These are phyloP conservation scores for Crossocerus cetratus DNA, from an alignment of 2,888 invertebrate genomes.

Conservation along the genomic window DNA sequence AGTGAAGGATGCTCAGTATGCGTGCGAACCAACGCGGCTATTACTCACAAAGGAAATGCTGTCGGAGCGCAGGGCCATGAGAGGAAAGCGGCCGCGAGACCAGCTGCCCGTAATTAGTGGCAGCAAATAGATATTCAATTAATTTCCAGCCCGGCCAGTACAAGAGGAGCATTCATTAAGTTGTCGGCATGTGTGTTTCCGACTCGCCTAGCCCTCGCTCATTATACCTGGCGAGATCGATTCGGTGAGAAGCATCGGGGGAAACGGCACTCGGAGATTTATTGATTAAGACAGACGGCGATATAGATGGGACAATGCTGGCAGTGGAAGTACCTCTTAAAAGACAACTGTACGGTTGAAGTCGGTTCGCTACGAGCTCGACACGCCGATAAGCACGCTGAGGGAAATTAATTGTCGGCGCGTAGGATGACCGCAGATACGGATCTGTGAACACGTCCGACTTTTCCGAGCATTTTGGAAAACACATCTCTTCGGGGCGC, in stretches of 20 bases:
- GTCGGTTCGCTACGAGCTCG: not conserved
- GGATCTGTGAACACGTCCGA: slow-evolving; percentile 43
- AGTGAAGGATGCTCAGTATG: slow-evolving; percentile 4
- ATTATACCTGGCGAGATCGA: not conserved
- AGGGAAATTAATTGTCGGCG: slow-evolving; percentile 41
- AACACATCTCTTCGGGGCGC: slow-evolving; percentile 26
- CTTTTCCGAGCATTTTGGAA: slow-evolving; percentile 36
- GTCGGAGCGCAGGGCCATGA: not conserved
- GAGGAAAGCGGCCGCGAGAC: not conserved
- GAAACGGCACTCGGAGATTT: not conserved
- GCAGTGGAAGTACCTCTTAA: not conserved
- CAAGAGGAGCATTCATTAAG: not conserved
- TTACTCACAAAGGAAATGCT: slow-evolving; percentile 32
- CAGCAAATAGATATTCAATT: slow-evolving; percentile 28
- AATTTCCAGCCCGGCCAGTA: not conserved
- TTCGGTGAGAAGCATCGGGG: not conserved
- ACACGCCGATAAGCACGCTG: not conserved
- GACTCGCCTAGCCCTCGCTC: not conserved
- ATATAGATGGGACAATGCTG: not conserved
- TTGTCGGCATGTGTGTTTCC: not conserved
- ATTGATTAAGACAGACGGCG: not conserved
- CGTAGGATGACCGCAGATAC: slow-evolving; percentile 27
- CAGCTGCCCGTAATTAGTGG: slow-evolving; percentile 7
- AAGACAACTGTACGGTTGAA: not conserved
- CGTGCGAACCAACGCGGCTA: slow-evolving; percentile 20